Base-by-base conservation (phyloP, 2,113 vertebrate genomes). In the Dromiciops gliroides region DNA sequence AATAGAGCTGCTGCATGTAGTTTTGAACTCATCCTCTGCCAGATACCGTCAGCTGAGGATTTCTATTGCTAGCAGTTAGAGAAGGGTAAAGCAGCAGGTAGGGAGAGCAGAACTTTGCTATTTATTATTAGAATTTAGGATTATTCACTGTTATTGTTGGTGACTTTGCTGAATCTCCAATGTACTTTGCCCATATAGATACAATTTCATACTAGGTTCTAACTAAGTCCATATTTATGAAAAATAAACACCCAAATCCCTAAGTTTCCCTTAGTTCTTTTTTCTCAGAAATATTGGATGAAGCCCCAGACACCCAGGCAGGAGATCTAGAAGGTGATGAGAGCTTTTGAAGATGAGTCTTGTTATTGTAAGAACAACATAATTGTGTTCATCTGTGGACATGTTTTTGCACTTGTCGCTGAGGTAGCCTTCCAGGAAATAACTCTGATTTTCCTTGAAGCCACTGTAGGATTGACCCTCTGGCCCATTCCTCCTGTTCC, bases 121-220 rank as follows among this genome's bases (percentile, higher is more conserved):
- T 48, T 93, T 75, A 83, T 52, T 51, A 91, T 90, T 9, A 9
- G 94, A 95, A 94, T 96, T 96, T 53, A 93, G 19, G 94, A 89
- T 50, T 50, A 93, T 26, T 94, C 48, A 89, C 14, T 92, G 8
- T 92, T 90, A 56, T 67, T 92, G 11, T 94, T 83, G 44, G n/a
- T 83, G 19, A 16, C 14, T 83, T 83, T 83, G 37, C 37, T 75
- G 60, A n/a, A 75, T 75, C 60, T 83, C 37, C 67, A 44, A 89
- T 60, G 8, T 44, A 91, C 91, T 44, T 50, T 91, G 50, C 93
- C 3, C 47, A 52, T n/a, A 23, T 31, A 90, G 25, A 89, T 90
- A 52, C 4, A 51, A 90, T 91, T 92, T 90, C 47, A 92, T 95
- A 60, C 25, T 9, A 93, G 48, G 89, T 91, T 48, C 93, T 50